Evolutionary conservation across 2,888 invertebrate species (phyloP).

Genomic region (Ceratothoa steindachneri): DNA sequence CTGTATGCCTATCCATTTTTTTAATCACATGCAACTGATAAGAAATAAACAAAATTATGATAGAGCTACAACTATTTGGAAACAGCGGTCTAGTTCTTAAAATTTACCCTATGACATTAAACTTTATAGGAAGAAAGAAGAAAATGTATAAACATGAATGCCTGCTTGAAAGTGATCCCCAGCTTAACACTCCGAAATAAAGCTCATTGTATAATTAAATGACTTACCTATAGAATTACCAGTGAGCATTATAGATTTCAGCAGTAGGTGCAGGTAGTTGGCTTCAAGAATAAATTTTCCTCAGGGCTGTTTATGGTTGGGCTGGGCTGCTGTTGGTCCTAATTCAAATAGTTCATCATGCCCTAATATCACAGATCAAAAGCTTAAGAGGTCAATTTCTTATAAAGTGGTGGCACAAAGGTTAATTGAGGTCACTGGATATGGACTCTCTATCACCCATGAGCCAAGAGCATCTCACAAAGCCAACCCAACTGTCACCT

Average conservation of each 20-base stretch:
- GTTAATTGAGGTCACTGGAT: not conserved
- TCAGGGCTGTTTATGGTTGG: slow-evolving; percentile 11
- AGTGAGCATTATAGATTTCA: not conserved
- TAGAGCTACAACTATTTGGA: too few relatives aligned
- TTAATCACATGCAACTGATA: too few relatives aligned
- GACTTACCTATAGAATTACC: not conserved
- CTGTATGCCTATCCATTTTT: too few relatives aligned
- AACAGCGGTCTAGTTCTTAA: too few relatives aligned
- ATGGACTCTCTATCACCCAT: too few relatives aligned
- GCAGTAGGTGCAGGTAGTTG: not conserved
- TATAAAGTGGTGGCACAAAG: not conserved
- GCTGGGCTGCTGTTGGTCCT: slow-evolving; percentile 11
- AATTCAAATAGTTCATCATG: not conserved
- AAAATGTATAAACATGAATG: too few relatives aligned
- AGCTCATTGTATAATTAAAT: too few relatives aligned
- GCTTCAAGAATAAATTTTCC: not conserved
- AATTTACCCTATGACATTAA: too few relatives aligned
- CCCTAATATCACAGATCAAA: slow-evolving; percentile 11
- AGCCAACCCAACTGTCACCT: not conserved
- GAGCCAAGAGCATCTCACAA: not conserved
- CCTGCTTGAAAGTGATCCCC: too few relatives aligned
- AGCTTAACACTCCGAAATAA: too few relatives aligned
- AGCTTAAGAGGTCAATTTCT: slow-evolving; percentile 6
- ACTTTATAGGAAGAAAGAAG: too few relatives aligned
- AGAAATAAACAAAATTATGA: too few relatives aligned